phyloP scores from a whole-genome alignment of 2,113 vertebrate species.

The Prionailurus bengalensis region DNA sequence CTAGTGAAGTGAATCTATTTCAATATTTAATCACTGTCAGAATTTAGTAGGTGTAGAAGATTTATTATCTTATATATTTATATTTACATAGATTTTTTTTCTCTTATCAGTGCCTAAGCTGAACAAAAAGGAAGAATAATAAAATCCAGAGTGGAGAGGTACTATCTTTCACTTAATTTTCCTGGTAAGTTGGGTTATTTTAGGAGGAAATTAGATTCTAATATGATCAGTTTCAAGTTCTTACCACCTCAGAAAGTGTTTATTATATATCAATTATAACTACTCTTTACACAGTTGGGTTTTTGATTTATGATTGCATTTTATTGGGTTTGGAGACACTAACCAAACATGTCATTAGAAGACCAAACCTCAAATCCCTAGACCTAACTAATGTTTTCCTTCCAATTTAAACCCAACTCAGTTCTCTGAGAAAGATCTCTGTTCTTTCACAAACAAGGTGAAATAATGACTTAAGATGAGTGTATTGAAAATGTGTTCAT shows the following conservation, averaged over 20 bases:
- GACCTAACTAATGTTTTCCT: neutral
- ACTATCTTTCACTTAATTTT: neutral
- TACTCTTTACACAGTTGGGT: neutral
- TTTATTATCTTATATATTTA: conserved; percentile 71
- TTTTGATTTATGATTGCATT: neutral
- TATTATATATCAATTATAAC: neutral
- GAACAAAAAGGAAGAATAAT: conserved; percentile 32
- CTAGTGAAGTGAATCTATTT: conserved; percentile 71
- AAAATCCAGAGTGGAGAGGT: neutral
- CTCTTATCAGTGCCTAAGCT: neutral
- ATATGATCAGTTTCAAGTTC: neutral
- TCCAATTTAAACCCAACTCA: neutral
- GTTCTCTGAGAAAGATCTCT: neutral
- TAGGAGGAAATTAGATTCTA: neutral
- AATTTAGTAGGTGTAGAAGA: conserved; percentile 48
- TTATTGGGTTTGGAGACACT: neutral
- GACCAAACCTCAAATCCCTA: neutral
- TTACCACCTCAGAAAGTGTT: neutral
- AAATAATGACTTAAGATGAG: neutral
- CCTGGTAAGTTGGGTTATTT: neutral
- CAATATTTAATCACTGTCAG: conserved; percentile 73
- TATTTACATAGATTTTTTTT: neutral
- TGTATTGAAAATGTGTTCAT: neutral
- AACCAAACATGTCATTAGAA: neutral
- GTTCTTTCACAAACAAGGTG: neutral